Conservation (phyloP, 1,140 invertebrate species). For the Pissodes strobi region DNA sequence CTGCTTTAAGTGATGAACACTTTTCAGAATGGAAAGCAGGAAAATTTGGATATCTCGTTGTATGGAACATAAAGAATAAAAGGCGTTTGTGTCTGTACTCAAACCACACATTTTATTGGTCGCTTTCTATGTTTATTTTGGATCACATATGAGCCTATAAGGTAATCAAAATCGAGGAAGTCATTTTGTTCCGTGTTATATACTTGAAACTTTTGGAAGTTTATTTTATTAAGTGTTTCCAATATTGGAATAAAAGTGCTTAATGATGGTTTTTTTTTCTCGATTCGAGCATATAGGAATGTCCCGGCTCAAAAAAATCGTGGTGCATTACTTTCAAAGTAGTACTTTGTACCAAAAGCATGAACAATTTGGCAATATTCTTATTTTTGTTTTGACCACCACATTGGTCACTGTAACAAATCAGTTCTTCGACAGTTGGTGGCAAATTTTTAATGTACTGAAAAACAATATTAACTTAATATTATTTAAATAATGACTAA, state of each 20-base stretch:
- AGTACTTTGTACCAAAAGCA: neutral
- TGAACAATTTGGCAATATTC: no score
- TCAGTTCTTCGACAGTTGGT: neutral
- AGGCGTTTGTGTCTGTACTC: no score
- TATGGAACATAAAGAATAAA: no score
- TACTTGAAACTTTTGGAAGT: slow-evolving; percentile 1
- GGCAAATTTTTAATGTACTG: no score
- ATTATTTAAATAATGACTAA: neutral
- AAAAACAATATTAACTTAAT: no score
- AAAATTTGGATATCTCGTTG: slow-evolving; percentile 1
- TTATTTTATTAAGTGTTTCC: slow-evolving; percentile 6
- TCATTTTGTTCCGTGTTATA: slow-evolving; percentile 4
- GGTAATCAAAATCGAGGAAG: neutral
- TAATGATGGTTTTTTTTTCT: slow-evolving; percentile 6
- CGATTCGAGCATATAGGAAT: neutral
- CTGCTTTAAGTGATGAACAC: slow-evolving; percentile 13
- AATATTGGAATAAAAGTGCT: slow-evolving; percentile 4
- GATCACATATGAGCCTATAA: slow-evolving; percentile 1
- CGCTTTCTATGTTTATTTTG: slow-evolving; percentile 9
- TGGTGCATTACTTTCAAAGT: neutral
- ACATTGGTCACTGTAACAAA: neutral
- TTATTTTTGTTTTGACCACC: no score
- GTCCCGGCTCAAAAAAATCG: neutral
- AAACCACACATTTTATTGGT: no score
- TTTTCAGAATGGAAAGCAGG: neutral